Percentiles rank a stretch among this genome's conserved stretches.
Conservation (phyloP, 2,113 vertebrate species). For the Vombatus ursinus region DNA sequence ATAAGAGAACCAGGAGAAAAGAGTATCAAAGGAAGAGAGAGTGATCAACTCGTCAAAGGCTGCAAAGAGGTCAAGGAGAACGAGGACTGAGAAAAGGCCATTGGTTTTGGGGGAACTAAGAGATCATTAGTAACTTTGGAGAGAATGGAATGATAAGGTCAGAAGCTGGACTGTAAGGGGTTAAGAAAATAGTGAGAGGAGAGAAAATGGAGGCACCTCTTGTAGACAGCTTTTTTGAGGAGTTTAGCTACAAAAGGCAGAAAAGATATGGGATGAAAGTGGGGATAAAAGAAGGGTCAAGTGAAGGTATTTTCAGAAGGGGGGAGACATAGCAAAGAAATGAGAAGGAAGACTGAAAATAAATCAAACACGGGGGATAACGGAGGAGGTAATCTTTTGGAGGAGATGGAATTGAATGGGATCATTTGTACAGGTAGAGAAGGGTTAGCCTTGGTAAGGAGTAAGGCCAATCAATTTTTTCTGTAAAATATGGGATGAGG, state of each 20-base stretch:
- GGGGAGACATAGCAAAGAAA: background rate
- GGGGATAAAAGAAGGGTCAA: background rate
- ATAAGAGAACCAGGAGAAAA: background rate
- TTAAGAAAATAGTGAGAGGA: background rate
- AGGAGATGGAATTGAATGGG: background rate
- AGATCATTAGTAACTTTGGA: background rate
- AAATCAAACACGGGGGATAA: background rate
- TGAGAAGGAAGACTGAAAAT: background rate
- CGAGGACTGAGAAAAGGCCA: background rate
- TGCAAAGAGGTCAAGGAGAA: background rate
- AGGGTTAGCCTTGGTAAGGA: background rate
- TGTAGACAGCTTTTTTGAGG: background rate
- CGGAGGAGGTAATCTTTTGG: background rate
- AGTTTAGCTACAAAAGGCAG: background rate
- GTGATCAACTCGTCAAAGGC: background rate
- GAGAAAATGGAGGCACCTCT: background rate
- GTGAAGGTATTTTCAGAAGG: background rate
- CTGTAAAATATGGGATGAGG: background rate
- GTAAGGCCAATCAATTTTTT: background rate
- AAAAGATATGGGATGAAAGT: background rate
- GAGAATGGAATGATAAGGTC: background rate
- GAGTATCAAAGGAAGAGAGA: background rate
- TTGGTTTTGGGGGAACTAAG: background rate
- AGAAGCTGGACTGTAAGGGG: background rate
- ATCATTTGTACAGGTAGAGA: background rate